Percentiles rank a stretch among this genome's conserved stretches.
These are phyloP conservation scores for Pseudonaja textilis DNA, from an alignment of 2,113 vertebrate species.

Conservation along the genomic window DNA sequence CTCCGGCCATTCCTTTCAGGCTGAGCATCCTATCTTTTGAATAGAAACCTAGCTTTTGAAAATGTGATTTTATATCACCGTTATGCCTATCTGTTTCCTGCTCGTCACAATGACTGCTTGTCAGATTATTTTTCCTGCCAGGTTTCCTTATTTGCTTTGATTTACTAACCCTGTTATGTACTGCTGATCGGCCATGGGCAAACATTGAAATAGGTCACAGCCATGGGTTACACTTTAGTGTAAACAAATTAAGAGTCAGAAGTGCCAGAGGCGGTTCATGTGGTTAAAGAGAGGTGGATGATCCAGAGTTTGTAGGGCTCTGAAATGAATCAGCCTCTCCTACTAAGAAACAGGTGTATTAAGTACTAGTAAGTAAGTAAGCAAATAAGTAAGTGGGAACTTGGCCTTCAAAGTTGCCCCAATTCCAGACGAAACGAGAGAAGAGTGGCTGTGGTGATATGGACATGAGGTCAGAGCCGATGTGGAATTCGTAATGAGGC, in stretches of 20 bases:
- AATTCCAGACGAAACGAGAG: background rate
- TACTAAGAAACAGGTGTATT: background rate
- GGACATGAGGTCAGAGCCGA: background rate
- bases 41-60: background rate
- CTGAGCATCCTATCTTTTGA: background rate
- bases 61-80: background rate
- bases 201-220: background rate
- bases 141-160: background rate
- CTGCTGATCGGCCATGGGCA: background rate
- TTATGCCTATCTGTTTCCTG: background rate
- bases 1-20: background rate
- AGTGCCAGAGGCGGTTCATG: background rate
- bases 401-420: background rate
- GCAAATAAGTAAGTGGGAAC: too few species aligned
- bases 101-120: background rate
- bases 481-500: background rate
- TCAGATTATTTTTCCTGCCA: background rate
- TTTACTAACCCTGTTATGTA: background rate
- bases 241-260: background rate
- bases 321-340: background rate
- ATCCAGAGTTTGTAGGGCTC: background rate
- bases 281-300: background rate
- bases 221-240: background rate
- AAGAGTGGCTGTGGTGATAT: background rate
- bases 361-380: background rate